A percentile compares a stretch with the other conserved stretches of the same genome.
Conservation (phyloP, 37 sponge, comb jelly and placozoan genomes). For the Bolinopsis microptera region DNA sequence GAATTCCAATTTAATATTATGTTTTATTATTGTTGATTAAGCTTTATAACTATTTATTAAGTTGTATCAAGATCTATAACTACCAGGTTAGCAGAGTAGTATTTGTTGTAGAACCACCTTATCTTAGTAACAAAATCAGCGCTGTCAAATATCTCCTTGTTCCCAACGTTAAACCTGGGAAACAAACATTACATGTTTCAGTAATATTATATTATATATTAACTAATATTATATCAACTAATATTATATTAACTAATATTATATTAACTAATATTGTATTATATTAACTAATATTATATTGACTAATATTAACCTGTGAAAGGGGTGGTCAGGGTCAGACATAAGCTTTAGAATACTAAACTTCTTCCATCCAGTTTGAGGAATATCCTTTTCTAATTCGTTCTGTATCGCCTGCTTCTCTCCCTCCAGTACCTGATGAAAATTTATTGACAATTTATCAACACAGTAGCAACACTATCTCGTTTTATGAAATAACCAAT, state of each 20-base stretch:
- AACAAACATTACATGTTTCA: background rate
- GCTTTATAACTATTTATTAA: background rate
- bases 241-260: too few species aligned
- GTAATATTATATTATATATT: background rate
- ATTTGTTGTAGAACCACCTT: slow-evolving; percentile 47
- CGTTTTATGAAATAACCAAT: background rate
- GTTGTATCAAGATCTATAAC: background rate
- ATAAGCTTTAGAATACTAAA: slow-evolving; percentile 24
- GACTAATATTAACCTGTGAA: slow-evolving; percentile 59
- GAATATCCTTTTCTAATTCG: slow-evolving; percentile 53
- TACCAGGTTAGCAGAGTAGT: slow-evolving; percentile 63
- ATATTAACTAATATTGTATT: background rate
- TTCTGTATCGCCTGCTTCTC: slow-evolving; percentile 61
- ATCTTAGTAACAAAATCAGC: slow-evolving; percentile 22
- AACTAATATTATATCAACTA: too few species aligned
- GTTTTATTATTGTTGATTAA: background rate
- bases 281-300: too few species aligned
- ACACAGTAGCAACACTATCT: too few species aligned
- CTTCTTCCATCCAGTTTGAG: slow-evolving; percentile 52
- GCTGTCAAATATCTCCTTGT: slow-evolving; percentile 28
- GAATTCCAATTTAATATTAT: too few species aligned
- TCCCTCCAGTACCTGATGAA: slow-evolving; percentile 14
- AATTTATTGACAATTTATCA: background rate
- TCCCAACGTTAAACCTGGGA: slow-evolving; percentile 60
- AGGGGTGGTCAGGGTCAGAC: slow-evolving; percentile 52